Base-by-base conservation (phyloP, 2,113 vertebrate species). In the Probosciger aterrimus region DNA sequence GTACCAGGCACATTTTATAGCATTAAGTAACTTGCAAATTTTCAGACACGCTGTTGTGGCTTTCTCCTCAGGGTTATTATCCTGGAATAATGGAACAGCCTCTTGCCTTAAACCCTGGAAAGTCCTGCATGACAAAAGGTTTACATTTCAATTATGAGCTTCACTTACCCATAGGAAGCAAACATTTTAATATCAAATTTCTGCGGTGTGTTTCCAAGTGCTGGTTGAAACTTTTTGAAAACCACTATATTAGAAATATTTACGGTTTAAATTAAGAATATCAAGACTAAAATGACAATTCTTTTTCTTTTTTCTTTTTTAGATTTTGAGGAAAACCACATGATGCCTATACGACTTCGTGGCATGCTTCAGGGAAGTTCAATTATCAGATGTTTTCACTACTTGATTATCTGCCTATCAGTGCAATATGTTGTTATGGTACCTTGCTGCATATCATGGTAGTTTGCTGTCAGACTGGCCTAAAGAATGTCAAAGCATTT, bases 101-200 rank as follows among this genome's bases (percentile, higher is more conserved):
- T 92, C 69, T 80, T 92, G 53, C 82, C 50, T 80, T 80, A 96
- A 97, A 85, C 37, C 44, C 35, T 92, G 83, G 50, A n/a, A 89
- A 80, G 41, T 39, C 57, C 82, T 90, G 39, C 50, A 71, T 82
- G 80, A 90, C 77, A 96, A 87, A 93, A 90, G 27, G 81, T 93
- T 96, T 88, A 88, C 37, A 85, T 96, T 96, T 96, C 83, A 93
- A 74, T 86, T 95, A 95, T 70, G 8, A 62, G 25, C 41, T 82
- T 53, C 77, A 41, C 62, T 86, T 89, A 57, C 70, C 89, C 80
- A 80, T 14, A 84, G 88, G 77, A 93, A 74, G 41, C 37, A 94
- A 96, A 75, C 8, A 33, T 92, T 85, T 88, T 53, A 83, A 90
- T 75, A 73, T n/a, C 16, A 93, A 59, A 95, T 71, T 82, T 86